Conservation (phyloP, 2,797 vertebrate genomes). For the Cyclopterus lumpus region DNA sequence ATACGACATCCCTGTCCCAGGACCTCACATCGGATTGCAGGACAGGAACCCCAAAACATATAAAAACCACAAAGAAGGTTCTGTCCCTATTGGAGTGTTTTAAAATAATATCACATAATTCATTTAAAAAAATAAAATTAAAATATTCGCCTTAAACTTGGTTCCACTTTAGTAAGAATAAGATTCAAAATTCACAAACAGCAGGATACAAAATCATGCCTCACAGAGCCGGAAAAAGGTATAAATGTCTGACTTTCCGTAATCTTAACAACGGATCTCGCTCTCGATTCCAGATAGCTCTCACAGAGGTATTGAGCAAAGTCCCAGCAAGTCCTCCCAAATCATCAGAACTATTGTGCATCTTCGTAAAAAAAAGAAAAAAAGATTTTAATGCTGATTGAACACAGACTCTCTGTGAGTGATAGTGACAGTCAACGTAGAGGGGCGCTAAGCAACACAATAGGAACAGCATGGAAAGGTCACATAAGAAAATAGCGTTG, state of each 20-base stretch:
- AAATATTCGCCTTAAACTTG: no score
- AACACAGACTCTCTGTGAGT: conserved; percentile 45
- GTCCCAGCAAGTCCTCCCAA: conserved; percentile 24
- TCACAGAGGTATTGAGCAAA: conserved; percentile 52
- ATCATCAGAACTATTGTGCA: conserved; percentile 36
- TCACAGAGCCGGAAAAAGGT: conserved; percentile 50
- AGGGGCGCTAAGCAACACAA: conserved; percentile 15
- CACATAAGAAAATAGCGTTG: conserved; percentile 2
- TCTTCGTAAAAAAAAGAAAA: neutral
- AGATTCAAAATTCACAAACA: conserved; percentile 61
- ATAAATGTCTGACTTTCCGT: conserved; percentile 61
- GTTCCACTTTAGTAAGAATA: conserved; percentile 55
- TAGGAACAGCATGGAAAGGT: conserved; percentile 53
- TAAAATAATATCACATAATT: conserved; percentile 49
- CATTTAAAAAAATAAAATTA: no score
- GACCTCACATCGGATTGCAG: no score
- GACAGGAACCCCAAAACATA: conserved; percentile 6
- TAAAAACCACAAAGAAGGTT: conserved; percentile 22
- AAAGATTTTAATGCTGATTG: conserved; percentile 47
- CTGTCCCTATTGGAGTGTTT: conserved; percentile 30
- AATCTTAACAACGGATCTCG: conserved; percentile 59
- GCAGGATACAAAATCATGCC: conserved; percentile 55
- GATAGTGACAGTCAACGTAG: conserved; percentile 33
- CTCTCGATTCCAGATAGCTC: conserved; percentile 61
- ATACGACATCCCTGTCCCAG: no score